A percentile compares a stretch with the other conserved stretches of the same genome.
Evolutionary conservation across 2,113 vertebrate genomes (phyloP).

Genomic region (Ameiurus melas): DNA sequence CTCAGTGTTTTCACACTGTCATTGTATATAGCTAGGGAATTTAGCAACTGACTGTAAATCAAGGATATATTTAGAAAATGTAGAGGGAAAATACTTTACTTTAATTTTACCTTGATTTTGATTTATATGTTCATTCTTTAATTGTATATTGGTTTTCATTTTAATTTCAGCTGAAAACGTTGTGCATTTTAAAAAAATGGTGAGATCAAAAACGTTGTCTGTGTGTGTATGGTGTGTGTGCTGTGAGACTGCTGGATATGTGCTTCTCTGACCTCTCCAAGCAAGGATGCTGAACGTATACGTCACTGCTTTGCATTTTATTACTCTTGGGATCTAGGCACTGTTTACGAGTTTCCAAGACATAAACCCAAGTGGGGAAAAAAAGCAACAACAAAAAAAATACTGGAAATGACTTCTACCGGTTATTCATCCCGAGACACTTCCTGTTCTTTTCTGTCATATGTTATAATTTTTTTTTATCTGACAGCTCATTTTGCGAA

Average conservation of each 20-base stretch:
- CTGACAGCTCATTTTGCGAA: conserved; percentile 39
- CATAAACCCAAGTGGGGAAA: conserved; percentile 29
- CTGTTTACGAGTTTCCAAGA: conserved; percentile 70
- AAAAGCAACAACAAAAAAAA: conserved; percentile 44
- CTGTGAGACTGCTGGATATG: conserved; percentile 11
- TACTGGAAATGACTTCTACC: conserved; percentile 71
- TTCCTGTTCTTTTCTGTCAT: conserved; percentile 57
- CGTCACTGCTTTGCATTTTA: conserved; percentile 62
- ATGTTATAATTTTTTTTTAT: conserved; percentile 52
- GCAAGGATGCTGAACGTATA: conserved; percentile 39
- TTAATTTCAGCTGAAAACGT: neutral
- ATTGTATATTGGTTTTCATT: neutral
- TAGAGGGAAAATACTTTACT: no score
- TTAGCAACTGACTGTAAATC: neutral
- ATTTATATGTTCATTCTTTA: neutral
- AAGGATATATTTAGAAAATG: no score
- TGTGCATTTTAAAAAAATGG: no score
- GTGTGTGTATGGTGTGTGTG: neutral
- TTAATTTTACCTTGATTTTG: neutral
- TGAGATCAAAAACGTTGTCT: neutral
- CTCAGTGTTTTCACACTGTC: neutral
- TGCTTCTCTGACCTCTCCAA: conserved; percentile 47
- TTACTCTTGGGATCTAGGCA: conserved; percentile 56
- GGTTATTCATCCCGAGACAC: conserved; percentile 59
- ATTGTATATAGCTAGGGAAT: neutral